Base-by-base conservation (phyloP, 2,888 invertebrate genomes). In the Yponomeuta plumbellus region DNA sequence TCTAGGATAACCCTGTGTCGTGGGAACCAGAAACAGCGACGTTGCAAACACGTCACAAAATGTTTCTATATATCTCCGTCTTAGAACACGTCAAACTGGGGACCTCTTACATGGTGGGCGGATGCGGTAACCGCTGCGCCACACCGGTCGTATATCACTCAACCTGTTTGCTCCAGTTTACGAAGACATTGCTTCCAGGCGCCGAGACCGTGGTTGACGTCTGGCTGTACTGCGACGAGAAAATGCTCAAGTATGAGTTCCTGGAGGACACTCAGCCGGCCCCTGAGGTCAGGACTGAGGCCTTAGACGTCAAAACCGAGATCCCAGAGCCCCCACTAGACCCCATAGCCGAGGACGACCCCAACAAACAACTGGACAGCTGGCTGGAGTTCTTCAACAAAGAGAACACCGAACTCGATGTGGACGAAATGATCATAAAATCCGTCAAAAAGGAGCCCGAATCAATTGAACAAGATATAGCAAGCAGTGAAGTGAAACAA, bases 171-270 rank as follows among this genome's bases (percentile, higher is more conserved):
- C 39, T 8, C 5, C 39, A 8, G 11, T 39, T 39, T 39, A 17
- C 39, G 4, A 52, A 52, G 17, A 52, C 13, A 52, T 5, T 17
- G 4, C 17, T 75, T 89, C 17, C 82, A 94, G 96, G 97, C 59
- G 94, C 95, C 13, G 97, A 97, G 88, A 97, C 97, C 0, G 79
- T 95, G 11, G 93, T 95, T 0, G 95, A 96, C 74, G 92, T 96
- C 6, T 95, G 95, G 94, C 72, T 95, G 0, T 92, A 93, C 74
- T 88, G 89, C 52, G 88, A 89, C 0, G 81, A 79, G 40, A 86
- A 88, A 57, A 91, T 91, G 91, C 23, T 88, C 0, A 73, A 84
- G 69, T 84, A 79, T 64, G 84, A 85, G 39, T 84, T 76, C 72
- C 82, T 79, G 68, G 88, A 88, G 11, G 75, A 68, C 6, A 20